Conservation (phyloP, 2,888 invertebrate genomes). For the Calameuta idolon region DNA sequence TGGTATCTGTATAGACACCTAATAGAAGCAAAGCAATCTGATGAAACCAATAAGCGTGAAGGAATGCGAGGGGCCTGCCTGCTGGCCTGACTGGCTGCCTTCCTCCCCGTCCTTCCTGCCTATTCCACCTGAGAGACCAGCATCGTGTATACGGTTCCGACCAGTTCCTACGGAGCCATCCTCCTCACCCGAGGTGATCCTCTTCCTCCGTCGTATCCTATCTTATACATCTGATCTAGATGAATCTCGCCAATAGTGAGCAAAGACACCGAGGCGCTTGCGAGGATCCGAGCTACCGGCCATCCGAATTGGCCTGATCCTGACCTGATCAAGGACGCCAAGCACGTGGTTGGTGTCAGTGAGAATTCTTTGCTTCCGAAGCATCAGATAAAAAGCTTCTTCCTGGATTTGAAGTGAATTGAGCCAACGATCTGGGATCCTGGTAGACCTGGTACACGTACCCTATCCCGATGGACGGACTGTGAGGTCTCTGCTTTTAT, state of each 20-base stretch:
- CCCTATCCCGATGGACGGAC: not conserved
- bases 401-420: slow-evolving; percentile 18
- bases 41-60: slow-evolving; percentile 66
- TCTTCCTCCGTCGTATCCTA: slow-evolving; percentile 10
- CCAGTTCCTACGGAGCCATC: slow-evolving; percentile 20
- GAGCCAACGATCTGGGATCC: slow-evolving; percentile 3
- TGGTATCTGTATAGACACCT: slow-evolving; percentile 57
- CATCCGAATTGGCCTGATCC: not conserved
- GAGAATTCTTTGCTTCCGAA: not conserved
- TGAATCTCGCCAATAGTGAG: not conserved
- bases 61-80: slow-evolving; percentile 51
- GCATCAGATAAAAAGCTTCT: slow-evolving; percentile 10
- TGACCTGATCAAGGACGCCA: slow-evolving; percentile 7
- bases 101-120: not conserved
- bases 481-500: not conserved
- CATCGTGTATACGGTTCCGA: not conserved
- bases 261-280: slow-evolving; percentile 10
- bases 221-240: not conserved
- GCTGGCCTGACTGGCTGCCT: not conserved
- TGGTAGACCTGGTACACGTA: not conserved
- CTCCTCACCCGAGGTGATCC: slow-evolving; percentile 26
- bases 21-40: slow-evolving; percentile 63
- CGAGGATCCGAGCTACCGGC: slow-evolving; percentile 1
- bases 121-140: not conserved
- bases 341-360: slow-evolving; percentile 16